A percentile compares a stretch with the other conserved stretches of the same genome.
These are phyloP conservation scores for Albula glossodonta DNA, from an alignment of 2,113 vertebrate species.

Conservation along the genomic window DNA sequence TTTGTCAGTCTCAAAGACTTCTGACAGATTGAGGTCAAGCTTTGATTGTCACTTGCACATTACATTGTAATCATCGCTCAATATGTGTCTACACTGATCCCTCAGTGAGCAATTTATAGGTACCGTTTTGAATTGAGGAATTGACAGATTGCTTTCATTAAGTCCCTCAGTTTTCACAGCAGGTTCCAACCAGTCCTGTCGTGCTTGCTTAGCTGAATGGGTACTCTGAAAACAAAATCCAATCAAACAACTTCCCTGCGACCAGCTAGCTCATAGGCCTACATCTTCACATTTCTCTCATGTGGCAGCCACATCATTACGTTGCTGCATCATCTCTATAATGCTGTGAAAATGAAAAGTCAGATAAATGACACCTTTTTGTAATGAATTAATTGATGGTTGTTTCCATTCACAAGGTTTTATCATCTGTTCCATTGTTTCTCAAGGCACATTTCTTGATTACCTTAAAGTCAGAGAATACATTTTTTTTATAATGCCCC, in stretches of 20 bases:
- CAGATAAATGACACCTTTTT: background rate
- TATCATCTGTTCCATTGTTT: too few relatives aligned
- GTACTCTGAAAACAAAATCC: background rate
- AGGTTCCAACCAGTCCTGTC: conserved; percentile 34
- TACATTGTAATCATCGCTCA: conserved; percentile 31
- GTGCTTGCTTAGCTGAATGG: conserved; percentile 21
- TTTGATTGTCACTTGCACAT: conserved; percentile 40
- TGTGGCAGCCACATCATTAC: background rate
- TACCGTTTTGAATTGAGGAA: conserved; percentile 34
- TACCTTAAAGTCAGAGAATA: too few relatives aligned
- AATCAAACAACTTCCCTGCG: background rate
- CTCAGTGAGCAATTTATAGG: conserved; percentile 20
- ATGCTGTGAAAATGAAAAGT: background rate
- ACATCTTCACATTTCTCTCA: background rate
- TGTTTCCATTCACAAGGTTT: too few relatives aligned
- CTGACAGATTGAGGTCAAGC: conserved; percentile 38
- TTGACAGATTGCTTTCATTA: conserved; percentile 50
- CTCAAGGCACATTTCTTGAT: too few relatives aligned
- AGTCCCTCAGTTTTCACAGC: conserved; percentile 36
- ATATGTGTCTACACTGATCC: conserved; percentile 17
- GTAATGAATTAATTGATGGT: background rate
- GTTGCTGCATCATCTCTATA: background rate
- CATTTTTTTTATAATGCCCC: too few relatives aligned
- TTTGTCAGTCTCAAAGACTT: background rate
- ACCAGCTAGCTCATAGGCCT: background rate